Evolutionary conservation across 2,888 invertebrate genomes (phyloP), one percentile per base, ranked within the genome.

Genomic region (Synergus laeviventris): DNA sequence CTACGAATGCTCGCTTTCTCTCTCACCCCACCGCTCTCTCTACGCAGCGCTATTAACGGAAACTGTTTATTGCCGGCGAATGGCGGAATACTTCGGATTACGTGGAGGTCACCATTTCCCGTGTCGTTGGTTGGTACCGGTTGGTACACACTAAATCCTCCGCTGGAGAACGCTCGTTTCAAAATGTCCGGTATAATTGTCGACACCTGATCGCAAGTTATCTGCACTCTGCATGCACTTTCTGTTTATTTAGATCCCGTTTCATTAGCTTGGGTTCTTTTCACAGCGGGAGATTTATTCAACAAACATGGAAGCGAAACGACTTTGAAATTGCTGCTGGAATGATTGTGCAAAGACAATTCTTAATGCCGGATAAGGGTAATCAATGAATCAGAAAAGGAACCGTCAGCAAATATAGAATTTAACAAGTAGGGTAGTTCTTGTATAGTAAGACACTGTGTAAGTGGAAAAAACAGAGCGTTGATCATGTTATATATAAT

Each of bases 61-160:
- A 89, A 87, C 87, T 88, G 88, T 89, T 89, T 89, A 90, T 89
- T 88, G 87, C 87, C 78, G 78, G 81, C 83, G 84, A 86, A 88
- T 87, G 86, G 86, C 85, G 82, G 83, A 80, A 85, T 86, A 83
- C 84, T 79, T 82, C 80, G 83, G 84, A 86, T 87, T 87, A 86
- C 81, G 76, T 78, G 73, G 77, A 77, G 82, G 80, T 84, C 78
- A 75, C 83, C 79, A 82, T 80, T 79, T 79, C 77, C 54, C 45
- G 76, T 75, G 82, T 76, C 82, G 80, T 81, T 76, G 76, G 74
- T 74, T 60, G 75, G 75, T 73, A 18, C 36, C 76, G 75, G 73
- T 76, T 66, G 73, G 73, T 77, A 75, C 79, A 78, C 74, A 78
- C 74, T 78, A 80, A 81, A 64, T 64, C 64, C 64, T 64, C 64